These are phyloP conservation scores for Phyllotreta striolata DNA, from an alignment of 2,888 invertebrate genomes.

Conservation along the genomic window DNA sequence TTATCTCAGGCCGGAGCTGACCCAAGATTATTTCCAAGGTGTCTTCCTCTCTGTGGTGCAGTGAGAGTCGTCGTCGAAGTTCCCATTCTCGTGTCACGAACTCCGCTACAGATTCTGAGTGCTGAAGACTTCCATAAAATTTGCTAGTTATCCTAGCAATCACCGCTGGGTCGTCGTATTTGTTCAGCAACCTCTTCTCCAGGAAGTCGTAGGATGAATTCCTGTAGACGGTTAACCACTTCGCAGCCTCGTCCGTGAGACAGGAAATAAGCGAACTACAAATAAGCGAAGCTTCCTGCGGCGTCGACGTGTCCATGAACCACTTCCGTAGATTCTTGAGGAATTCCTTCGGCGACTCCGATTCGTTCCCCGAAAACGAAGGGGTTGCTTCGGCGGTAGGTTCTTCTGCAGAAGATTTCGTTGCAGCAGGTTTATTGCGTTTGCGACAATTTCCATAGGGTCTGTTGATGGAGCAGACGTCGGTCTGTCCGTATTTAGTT, in stretches of 20 bases:
- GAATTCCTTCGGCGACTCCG: not conserved
- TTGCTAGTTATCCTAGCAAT: not conserved
- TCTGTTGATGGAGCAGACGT: not conserved
- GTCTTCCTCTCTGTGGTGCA: not conserved
- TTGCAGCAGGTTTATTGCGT: not conserved
- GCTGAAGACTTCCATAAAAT: not conserved
- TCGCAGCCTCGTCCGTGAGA: not conserved
- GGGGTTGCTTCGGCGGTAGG: not conserved
- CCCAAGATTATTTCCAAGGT: not conserved
- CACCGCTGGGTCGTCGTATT: not conserved
- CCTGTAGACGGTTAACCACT: not conserved
- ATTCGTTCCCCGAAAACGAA: not conserved
- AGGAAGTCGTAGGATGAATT: not conserved
- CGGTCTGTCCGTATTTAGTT: not conserved
- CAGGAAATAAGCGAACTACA: not conserved
- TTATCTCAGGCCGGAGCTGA: not conserved
- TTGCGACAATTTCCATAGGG: not conserved
- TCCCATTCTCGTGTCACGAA: not conserved
- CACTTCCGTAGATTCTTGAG: not conserved
- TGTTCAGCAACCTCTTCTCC: not conserved
- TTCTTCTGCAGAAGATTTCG: not conserved
- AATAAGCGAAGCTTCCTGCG: not conserved
- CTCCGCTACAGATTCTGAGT: not conserved
- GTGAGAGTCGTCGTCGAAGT: not conserved
- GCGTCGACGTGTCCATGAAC: not conserved